Conservation (phyloP, 2,888 invertebrate species). For the Pyralis farinalis region DNA sequence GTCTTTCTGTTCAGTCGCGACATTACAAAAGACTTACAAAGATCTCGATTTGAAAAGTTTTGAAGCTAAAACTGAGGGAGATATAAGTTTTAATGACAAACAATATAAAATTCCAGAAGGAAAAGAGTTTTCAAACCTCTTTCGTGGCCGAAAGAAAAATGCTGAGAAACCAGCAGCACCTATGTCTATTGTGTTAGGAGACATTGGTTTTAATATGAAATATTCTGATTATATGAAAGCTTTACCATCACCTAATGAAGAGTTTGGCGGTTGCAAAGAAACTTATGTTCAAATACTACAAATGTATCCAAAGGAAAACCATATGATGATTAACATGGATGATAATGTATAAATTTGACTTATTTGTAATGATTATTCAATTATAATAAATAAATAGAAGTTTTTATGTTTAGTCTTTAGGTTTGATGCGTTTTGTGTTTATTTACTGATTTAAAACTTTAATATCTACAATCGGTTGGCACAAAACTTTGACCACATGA, state of each 20-base stretch:
- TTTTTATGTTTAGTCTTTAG: too few species aligned
- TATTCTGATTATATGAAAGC: constrained; percentile 47
- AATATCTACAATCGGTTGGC: too few species aligned
- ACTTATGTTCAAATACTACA: constrained; percentile 34
- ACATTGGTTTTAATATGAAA: constrained; percentile 54
- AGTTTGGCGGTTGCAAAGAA: constrained; percentile 26
- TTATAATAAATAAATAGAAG: too few species aligned
- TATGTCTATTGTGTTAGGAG: constrained; percentile 50
- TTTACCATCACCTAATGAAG: constrained; percentile 19
- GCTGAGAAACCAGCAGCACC: constrained; percentile 23
- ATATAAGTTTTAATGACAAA: background rate
- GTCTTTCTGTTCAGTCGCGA: constrained; percentile 43
- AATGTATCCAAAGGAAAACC: constrained; percentile 53
- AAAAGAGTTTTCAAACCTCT: constrained; percentile 42
- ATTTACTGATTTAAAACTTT: too few species aligned
- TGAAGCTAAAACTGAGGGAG: constrained; percentile 23
- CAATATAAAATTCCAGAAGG: constrained; percentile 35
- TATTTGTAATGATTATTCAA: too few species aligned
- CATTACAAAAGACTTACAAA: constrained; percentile 52
- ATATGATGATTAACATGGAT: constrained; percentile 21
- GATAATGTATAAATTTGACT: constrained; percentile 13
- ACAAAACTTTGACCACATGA: too few species aligned
- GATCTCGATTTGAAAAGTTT: constrained; percentile 55
- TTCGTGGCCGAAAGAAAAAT: constrained; percentile 21
- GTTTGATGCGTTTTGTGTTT: too few species aligned